phyloP scores from a whole-genome alignment of 2,888 invertebrate species.

The Pristionchus mayeri region DNA sequence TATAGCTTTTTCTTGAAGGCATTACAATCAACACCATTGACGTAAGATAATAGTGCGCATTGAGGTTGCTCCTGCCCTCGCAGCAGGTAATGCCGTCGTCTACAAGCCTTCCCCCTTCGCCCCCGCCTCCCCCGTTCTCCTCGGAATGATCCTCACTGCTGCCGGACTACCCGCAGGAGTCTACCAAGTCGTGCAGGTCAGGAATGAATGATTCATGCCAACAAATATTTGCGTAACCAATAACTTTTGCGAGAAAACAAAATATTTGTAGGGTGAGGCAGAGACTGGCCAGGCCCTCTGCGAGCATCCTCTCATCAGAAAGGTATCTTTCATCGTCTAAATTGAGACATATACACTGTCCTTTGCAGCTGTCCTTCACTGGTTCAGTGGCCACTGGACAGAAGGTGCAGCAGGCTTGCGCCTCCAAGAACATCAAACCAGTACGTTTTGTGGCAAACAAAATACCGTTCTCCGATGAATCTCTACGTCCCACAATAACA shows the following conservation, averaged over 20 bases:
- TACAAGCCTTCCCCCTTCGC: constrained; percentile 81
- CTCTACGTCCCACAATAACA: not conserved
- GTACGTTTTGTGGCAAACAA: constrained; percentile 52
- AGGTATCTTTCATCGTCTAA: constrained; percentile 63
- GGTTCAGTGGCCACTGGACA: constrained; percentile 78
- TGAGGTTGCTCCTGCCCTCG: constrained; percentile 78
- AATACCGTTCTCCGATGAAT: not conserved
- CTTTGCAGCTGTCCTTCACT: constrained; percentile 78
- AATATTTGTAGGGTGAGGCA: constrained; percentile 78
- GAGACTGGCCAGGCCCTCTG: constrained; percentile 78
- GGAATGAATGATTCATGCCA: too few relatives aligned
- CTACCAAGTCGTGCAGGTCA: constrained; percentile 80
- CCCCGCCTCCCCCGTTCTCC: constrained; percentile 79
- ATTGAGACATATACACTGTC: not conserved
- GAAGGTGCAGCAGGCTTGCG: constrained; percentile 78
- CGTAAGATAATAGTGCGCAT: not conserved
- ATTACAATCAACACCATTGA: too few relatives aligned
- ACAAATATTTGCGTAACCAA: too few relatives aligned
- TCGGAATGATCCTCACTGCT: constrained; percentile 79
- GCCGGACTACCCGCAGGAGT: constrained; percentile 80
- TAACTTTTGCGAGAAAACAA: too few relatives aligned
- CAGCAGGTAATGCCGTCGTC: constrained; percentile 80
- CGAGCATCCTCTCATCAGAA: constrained; percentile 78
- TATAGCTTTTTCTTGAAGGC: too few relatives aligned
- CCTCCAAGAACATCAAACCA: constrained; percentile 77